Base-by-base conservation (phyloP, 2,113 vertebrate genomes). In the Sarotherodon lohbergeri region DNA sequence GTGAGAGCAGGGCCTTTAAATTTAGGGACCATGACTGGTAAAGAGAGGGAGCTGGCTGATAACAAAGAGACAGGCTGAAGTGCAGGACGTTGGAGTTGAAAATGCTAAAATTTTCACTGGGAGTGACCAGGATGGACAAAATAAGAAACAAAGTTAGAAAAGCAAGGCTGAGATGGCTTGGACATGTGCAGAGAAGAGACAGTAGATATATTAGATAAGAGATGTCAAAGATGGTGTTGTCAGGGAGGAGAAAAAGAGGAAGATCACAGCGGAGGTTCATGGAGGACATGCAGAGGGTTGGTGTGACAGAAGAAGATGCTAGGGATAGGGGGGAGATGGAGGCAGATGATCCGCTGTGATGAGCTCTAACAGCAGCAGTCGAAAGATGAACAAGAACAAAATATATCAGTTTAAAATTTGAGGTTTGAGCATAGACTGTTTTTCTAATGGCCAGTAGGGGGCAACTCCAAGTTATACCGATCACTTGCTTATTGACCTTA, bases 271-370 rank as follows among this genome's bases (percentile, higher is more conserved):
- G 4, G 36, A 22, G 63, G 11, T 68, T 68, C 11, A 22, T 22
- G 11, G 66, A 71, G 39, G 39, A 43, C n/a, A 73, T 43, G 22
- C 61, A 39, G 32, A 39, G 34, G 32, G 19, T 66, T 66, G 32
- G 61, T 39, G 61, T n/a, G 61, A 39, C 29, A 66, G 17, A 66
- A 39, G 32, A 66, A 7, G 61, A 39, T 66, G 34, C 34, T 39
- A 36, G 61, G 0, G 6, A n/a, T 36, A 1, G 0, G 63, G 3
- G 29, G 16, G 61, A 3, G 59, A 7, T 12, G 1, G 61, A 7
- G 19, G 63, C 36, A 68, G n/a, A 73, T 41, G 0, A 68, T 10
- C 39, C 1, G 12, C n/a, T 71, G 66, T 71, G 66, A 24, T 0
- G 68, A 46, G 22, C 66, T 6, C 39, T 27, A 73, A 73, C 39